Conservation (phyloP, 2,113 vertebrate species). For the Callithrix jacchus region DNA sequence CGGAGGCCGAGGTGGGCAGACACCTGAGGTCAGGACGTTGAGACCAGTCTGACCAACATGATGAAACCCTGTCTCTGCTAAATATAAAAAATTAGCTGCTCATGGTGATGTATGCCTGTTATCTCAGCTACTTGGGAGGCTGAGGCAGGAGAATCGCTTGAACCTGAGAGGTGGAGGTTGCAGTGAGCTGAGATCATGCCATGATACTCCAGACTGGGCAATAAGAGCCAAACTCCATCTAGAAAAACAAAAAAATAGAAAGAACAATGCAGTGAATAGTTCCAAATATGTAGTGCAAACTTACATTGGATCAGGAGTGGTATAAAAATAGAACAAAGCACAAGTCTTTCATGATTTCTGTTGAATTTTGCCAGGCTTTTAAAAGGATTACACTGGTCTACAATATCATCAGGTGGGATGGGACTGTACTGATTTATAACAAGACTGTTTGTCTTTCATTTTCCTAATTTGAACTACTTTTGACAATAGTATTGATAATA, state of each 20-base stretch:
- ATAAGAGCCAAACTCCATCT: too few relatives aligned
- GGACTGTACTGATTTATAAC: background rate
- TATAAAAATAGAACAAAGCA: accelerated
- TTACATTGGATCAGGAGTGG: background rate
- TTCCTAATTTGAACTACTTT: background rate
- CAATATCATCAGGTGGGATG: accelerated
- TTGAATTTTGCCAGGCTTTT: background rate
- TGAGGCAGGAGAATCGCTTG: too few relatives aligned
- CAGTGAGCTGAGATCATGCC: too few relatives aligned
- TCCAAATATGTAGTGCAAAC: accelerated
- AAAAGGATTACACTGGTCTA: background rate
- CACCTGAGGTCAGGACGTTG: too few relatives aligned
- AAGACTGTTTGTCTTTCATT: background rate
- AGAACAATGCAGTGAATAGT: background rate
- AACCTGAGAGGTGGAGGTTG: too few relatives aligned
- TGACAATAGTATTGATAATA: background rate
- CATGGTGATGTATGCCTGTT: too few relatives aligned
- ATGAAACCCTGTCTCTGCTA: too few relatives aligned
- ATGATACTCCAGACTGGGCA: too few relatives aligned
- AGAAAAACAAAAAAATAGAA: background rate
- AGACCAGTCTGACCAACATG: too few relatives aligned
- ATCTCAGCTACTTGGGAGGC: too few relatives aligned
- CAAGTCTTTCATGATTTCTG: background rate
- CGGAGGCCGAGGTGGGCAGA: too few relatives aligned
- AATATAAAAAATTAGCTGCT: too few relatives aligned